Evolutionary conservation across 2,113 vertebrate genomes (phyloP), one percentile per base, ranked within the genome.

Genomic region (Rana temporaria): DNA sequence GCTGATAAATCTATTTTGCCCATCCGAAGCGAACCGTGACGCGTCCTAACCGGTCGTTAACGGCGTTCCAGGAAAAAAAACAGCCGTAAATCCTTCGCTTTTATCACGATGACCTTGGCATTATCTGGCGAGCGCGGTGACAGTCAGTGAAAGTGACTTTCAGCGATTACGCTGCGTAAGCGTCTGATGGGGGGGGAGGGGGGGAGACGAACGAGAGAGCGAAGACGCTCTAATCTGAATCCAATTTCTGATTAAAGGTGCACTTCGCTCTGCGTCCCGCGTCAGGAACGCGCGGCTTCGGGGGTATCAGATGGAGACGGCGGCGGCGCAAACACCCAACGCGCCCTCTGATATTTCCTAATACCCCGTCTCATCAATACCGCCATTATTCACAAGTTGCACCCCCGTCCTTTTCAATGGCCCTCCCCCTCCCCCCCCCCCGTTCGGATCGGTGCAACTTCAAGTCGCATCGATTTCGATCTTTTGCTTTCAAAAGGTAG

Each of bases 111-210:
- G 81, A 83, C 81, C 81, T 76, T 83, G 16, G 67, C 63, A 12
- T 75, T 75, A 76, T 59, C 72, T 30, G 53, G 5, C 4, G 18
- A 17, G 18, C 24, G 20, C 52, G 19, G 63, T 83, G 81, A 76
- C 81, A 76, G 26, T 22, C 79, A 65, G 52, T 20, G 30, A 75
- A 82, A 76, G 72, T 76, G 81, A 76, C 72, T 75, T 68, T 32
- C 48, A 57, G 72, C 42, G 71, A 83, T 68, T 76, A 60, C 81
- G 63, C 81, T 30, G 64, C 30, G 53, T 68, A 83, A 75, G 81
- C 64, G 63, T 83, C 81, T 83, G 63, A 82, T 12, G 71, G 17
- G n/a, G n/a, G n/a, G n/a, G n/a, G n/a, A n/a, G n/a, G n/a, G n/a
- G n/a, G n/a, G 69, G 53, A 57, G 63, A 71, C 63, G 17, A 79